Conservation (phyloP, 2,113 vertebrate genomes). For the Syngnathus typhle region DNA sequence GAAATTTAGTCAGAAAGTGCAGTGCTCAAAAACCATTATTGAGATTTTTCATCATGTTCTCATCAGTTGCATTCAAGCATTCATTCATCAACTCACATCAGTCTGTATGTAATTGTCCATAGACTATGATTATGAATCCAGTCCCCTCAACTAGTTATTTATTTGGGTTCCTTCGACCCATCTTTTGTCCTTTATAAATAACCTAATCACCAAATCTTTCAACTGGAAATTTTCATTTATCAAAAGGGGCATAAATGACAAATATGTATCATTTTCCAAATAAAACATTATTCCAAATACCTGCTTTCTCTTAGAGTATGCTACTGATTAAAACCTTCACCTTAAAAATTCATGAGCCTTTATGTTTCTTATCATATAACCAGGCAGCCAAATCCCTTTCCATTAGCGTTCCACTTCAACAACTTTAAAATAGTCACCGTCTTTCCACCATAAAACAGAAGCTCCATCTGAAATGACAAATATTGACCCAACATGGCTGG, state of each 20-base stretch:
- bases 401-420: slow-evolving; percentile 51
- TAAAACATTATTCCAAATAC: slow-evolving; percentile 24
- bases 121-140: background rate
- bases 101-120: background rate
- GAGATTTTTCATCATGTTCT: background rate
- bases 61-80: background rate
- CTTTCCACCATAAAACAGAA: slow-evolving; percentile 39
- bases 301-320: background rate
- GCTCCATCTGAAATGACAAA: slow-evolving; percentile 54
- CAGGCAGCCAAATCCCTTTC: slow-evolving; percentile 48
- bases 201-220: background rate
- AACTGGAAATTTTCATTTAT: background rate
- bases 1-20: background rate
- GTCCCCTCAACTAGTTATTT: background rate
- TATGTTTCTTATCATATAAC: slow-evolving; percentile 12
- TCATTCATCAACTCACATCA: background rate
- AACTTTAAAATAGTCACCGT: slow-evolving; percentile 8
- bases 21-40: background rate
- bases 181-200: background rate
- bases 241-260: background rate
- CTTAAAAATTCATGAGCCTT: background rate
- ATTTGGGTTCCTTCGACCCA: background rate
- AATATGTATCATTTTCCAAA: slow-evolving; percentile 7
- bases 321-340: background rate
- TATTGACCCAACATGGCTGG: slow-evolving; percentile 14